Conservation (phyloP, 1,140 invertebrate genomes). For the Formica selysi region DNA sequence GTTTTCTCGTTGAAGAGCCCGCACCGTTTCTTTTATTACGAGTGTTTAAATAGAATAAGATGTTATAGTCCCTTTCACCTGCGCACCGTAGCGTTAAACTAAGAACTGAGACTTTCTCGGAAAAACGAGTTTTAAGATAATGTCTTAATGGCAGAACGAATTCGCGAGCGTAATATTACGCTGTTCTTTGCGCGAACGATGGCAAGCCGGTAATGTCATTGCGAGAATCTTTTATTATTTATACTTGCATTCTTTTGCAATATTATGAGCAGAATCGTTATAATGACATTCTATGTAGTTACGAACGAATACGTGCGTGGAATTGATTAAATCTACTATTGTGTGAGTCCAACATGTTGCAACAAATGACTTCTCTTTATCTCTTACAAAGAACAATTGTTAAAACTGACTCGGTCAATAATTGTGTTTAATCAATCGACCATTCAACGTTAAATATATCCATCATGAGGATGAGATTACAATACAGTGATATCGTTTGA, state of each 20-base stretch:
- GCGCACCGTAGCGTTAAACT: slow-evolving; percentile 59
- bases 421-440: slow-evolving; percentile 36
- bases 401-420: background rate
- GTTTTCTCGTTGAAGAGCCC: slow-evolving; percentile 42
- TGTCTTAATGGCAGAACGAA: slow-evolving; percentile 52
- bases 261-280: slow-evolving; percentile 46
- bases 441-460: slow-evolving; percentile 26
- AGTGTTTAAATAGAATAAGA: slow-evolving; percentile 63
- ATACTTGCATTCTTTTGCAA: slow-evolving; percentile 30
- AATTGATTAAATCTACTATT: background rate
- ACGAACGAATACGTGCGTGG: background rate
- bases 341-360: background rate
- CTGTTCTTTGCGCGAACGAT: slow-evolving; percentile 47
- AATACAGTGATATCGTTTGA: slow-evolving; percentile 10
- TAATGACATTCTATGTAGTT: slow-evolving; percentile 10
- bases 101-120: slow-evolving; percentile 48
- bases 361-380: background rate
- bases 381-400: background rate
- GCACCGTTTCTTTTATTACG: slow-evolving; percentile 57
- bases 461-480: slow-evolving; percentile 48
- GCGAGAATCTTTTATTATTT: slow-evolving; percentile 47
- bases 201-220: slow-evolving; percentile 45
- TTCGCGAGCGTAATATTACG: slow-evolving; percentile 50
- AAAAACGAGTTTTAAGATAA: slow-evolving; percentile 59
- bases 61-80: slow-evolving; percentile 55